These are phyloP conservation scores for Bufo gargarizans DNA, from an alignment of 2,113 vertebrate genomes.

Conservation along the genomic window DNA sequence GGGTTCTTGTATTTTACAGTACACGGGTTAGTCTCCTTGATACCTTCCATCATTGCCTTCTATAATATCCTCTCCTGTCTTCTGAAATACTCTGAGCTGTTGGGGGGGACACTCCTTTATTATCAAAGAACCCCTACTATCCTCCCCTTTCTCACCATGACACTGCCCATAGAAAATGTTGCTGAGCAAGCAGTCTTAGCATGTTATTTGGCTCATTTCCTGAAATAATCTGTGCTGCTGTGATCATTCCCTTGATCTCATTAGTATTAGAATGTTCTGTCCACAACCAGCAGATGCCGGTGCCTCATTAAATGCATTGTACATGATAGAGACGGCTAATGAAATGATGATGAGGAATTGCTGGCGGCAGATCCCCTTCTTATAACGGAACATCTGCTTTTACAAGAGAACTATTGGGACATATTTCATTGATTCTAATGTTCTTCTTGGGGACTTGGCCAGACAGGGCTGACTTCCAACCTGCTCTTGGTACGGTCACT, in stretches of 20 bases:
- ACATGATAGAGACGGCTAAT: neutral
- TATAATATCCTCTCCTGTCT: too few relatives aligned
- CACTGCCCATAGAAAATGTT: neutral
- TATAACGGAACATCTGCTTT: constrained; percentile 3
- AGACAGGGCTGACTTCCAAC: neutral
- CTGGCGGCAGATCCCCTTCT: constrained; percentile 12
- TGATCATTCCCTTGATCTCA: neutral
- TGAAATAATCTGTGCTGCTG: neutral
- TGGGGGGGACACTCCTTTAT: too few relatives aligned
- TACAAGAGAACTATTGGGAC: neutral
- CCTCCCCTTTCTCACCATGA: neutral
- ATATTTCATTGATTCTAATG: neutral
- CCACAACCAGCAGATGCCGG: neutral
- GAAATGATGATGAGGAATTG: neutral
- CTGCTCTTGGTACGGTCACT: neutral
- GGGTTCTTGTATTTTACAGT: too few relatives aligned
- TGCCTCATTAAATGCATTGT: neutral
- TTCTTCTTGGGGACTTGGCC: neutral
- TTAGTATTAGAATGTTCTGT: neutral
- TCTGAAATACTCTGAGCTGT: too few relatives aligned
- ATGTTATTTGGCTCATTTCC: neutral
- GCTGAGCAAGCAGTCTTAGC: neutral
- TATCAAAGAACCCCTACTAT: too few relatives aligned
- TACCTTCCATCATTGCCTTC: too few relatives aligned
- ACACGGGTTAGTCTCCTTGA: too few relatives aligned